Evolutionary conservation across 1,140 invertebrate genomes (phyloP).

Genomic region (Euschistus heros): DNA sequence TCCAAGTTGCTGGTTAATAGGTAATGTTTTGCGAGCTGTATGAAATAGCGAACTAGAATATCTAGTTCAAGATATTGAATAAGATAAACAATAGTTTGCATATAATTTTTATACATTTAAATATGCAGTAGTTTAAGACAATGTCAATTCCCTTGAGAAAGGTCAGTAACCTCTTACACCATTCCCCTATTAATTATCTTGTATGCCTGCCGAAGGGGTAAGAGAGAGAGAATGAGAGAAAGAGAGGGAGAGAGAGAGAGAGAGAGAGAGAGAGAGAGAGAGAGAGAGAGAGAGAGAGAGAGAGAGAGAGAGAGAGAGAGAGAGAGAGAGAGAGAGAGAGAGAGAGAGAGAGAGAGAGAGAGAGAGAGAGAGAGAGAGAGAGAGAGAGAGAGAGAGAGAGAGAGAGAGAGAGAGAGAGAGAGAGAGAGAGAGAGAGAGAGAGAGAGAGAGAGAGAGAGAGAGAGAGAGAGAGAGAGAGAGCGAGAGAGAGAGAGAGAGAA

Average conservation of each 20-base stretch:
- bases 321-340: conserved; percentile 14
- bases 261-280: conserved; percentile 14
- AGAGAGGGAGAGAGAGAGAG: conserved; percentile 14
- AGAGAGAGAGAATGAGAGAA: neutral
- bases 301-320: conserved; percentile 8
- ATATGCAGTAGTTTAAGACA: too few species aligned
- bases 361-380: conserved; percentile 13
- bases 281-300: conserved; percentile 12
- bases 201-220: neutral
- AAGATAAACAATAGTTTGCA: too few species aligned
- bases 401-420: neutral
- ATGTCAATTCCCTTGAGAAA: too few species aligned
- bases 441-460: neutral
- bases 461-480: neutral
- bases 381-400: neutral
- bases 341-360: conserved; percentile 7
- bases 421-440: neutral
- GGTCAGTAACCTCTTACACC: too few species aligned
- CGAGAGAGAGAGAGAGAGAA: neutral
- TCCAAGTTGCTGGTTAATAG: too few species aligned
- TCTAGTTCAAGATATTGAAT: too few species aligned
- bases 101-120: too few species aligned
- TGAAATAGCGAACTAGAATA: too few species aligned
- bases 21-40: too few species aligned
- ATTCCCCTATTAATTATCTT: too few species aligned